Evolutionary conservation across 1,140 invertebrate genomes (phyloP).

Genomic region (Fopius arisanus): DNA sequence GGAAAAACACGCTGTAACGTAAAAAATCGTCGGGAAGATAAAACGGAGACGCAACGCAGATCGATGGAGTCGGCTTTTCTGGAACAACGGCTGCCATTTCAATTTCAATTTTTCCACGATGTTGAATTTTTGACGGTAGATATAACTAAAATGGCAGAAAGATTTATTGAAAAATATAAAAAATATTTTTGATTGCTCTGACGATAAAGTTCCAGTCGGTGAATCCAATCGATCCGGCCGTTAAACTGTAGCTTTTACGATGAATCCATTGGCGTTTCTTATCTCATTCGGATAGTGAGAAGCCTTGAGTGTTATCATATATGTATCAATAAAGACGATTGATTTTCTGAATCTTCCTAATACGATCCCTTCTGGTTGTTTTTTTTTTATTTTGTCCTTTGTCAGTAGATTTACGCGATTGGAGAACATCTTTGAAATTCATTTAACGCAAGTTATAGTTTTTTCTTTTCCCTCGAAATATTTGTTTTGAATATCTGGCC

Average conservation of each 20-base stretch:
- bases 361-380: slow-evolving; percentile 10
- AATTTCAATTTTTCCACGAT: no score
- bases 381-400: slow-evolving; percentile 3
- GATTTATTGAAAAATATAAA: background rate
- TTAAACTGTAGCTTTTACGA: slow-evolving; percentile 61
- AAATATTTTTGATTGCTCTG: background rate
- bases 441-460: background rate
- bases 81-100: background rate
- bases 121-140: no score
- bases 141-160: no score
- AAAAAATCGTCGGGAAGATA: slow-evolving; percentile 5
- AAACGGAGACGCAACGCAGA: background rate
- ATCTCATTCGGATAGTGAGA: slow-evolving; percentile 57
- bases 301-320: slow-evolving; percentile 53
- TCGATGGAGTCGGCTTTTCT: background rate
- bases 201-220: background rate
- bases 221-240: slow-evolving; percentile 34
- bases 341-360: slow-evolving; percentile 31
- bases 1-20: slow-evolving; percentile 23
- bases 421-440: background rate
- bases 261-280: slow-evolving; percentile 62
- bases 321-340: slow-evolving; percentile 42
- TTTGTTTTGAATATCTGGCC: background rate
- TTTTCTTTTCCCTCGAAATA: background rate
- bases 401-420: slow-evolving; percentile 14